Evolutionary conservation across 2,113 vertebrate genomes (phyloP), one percentile per base, ranked within the genome.

Genomic region (Terrapene triunguis): DNA sequence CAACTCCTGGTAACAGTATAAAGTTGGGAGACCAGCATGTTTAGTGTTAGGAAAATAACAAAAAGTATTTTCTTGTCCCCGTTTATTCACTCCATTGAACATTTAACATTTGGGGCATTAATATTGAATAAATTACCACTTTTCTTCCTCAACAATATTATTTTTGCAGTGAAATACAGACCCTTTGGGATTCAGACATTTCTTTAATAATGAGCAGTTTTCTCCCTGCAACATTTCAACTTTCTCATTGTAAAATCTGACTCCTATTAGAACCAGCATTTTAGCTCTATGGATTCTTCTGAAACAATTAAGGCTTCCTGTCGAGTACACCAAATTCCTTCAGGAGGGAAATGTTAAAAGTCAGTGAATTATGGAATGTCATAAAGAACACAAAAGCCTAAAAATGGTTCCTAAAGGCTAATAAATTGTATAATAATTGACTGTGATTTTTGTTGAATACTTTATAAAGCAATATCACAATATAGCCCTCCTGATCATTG

Each of bases 251-350:
- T 95, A 94, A 95, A 97, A 88, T 79, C 87, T 96, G 92, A 93
- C 91, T 96, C 93, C 65, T 95, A 92, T 95, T 95, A 97, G 57
- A 96, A 94, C 54, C 10, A 89, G 54, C 9, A 24, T 89, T 94
- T 95, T 81, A 97, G 79, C 80, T 83, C 81, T 79, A 12, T 50
- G 92, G 92, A 95, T 91, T 87, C 62, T 93, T 87, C 53, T 92
- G 92, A 92, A 89, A 85, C 95, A 97, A 97, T 97, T 97, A 96
- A 95, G 80, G 85, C 53, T 95, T 96, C 93, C 89, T 95, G 87
- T 93, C 0, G 1, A 90, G 65, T 85, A 85, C 44, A 88, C 62
- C 57, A 89, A 87, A 92, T 88, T 95, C 65, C 79, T 96, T 94
- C 93, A 96, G 89, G 65, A 97, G 53, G 53, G 42, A 95, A 96